These are phyloP conservation scores for Mycetomoellerius zeteki DNA, from an alignment of 1,140 invertebrate genomes.

Conservation along the genomic window DNA sequence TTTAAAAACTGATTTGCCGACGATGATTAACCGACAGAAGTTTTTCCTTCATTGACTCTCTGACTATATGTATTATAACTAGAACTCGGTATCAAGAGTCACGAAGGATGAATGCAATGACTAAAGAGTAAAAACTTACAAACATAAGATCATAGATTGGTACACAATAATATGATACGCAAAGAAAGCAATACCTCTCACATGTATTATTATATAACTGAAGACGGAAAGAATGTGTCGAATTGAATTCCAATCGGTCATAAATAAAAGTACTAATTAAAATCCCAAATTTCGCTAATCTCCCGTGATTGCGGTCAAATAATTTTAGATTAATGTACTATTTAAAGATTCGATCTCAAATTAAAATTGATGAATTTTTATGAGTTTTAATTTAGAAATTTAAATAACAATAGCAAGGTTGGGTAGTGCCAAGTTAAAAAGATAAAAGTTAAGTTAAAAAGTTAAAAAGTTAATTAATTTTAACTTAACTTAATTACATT, in stretches of 20 bases:
- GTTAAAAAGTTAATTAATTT: too few species aligned
- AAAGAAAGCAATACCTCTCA: not conserved
- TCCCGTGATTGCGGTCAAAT: not conserved
- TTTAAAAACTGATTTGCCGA: not conserved
- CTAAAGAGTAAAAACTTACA: not conserved
- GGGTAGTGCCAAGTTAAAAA: too few species aligned
- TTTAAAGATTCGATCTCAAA: not conserved
- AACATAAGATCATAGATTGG: not conserved
- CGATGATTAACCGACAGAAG: not conserved
- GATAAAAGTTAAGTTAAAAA: too few species aligned
- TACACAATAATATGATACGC: not conserved
- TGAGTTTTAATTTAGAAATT: not conserved
- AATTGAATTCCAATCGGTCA: not conserved
- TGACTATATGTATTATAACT: not conserved
- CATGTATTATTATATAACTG: not conserved
- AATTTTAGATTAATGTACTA: not conserved
- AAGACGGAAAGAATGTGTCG: not conserved
- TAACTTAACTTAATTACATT: too few species aligned
- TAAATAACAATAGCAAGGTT: not conserved
- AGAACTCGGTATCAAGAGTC: not conserved
- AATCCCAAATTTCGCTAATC: not conserved
- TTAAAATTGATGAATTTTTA: not conserved
- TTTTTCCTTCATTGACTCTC: too few species aligned
- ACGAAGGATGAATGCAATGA: not conserved
- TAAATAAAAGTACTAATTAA: conserved; percentile 2